A percentile compares a stretch with the other conserved stretches of the same genome.
phyloP scores from a whole-genome alignment of 2,797 vertebrate genomes.

The Micropoecilia bifurca region DNA sequence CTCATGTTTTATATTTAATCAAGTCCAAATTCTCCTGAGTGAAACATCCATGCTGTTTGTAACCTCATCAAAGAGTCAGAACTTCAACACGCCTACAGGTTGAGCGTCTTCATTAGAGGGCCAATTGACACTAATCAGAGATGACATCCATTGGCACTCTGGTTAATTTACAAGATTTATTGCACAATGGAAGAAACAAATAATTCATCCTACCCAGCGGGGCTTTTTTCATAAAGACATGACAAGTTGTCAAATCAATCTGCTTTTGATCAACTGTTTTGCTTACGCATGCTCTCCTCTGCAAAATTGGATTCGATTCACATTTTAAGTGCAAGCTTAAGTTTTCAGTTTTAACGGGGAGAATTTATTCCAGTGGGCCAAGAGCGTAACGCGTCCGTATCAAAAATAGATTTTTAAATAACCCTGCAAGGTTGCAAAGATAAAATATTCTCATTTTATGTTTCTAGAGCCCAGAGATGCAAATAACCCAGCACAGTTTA shows the following conservation, averaged over 20 bases:
- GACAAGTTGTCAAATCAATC: constrained; percentile 47
- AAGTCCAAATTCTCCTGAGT: constrained; percentile 21
- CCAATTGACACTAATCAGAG: constrained; percentile 69
- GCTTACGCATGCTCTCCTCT: constrained; percentile 28
- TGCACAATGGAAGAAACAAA: constrained; percentile 62
- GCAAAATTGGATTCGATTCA: constrained; percentile 25
- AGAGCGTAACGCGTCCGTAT: constrained; percentile 15
- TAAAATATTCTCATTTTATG: background rate
- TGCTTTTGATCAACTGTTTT: constrained; percentile 40
- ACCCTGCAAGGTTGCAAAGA: background rate
- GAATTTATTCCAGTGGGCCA: constrained; percentile 26
- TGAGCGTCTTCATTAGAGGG: constrained; percentile 66
- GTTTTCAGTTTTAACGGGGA: constrained; percentile 25
- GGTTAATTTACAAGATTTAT: constrained; percentile 72
- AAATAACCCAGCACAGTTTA: background rate
- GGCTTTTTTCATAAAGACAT: constrained; percentile 44
- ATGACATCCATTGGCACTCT: constrained; percentile 59
- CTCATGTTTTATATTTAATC: constrained; percentile 12
- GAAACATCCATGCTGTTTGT: constrained; percentile 14
- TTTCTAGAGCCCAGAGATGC: background rate
- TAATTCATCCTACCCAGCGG: constrained; percentile 53
- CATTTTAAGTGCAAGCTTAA: constrained; percentile 20
- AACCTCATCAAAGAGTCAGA: constrained; percentile 29
- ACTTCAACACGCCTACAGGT: constrained; percentile 55
- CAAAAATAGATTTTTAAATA: constrained; percentile 11